Base-by-base conservation (phyloP, 2,113 vertebrate species). In the Poicephalus meyeri region DNA sequence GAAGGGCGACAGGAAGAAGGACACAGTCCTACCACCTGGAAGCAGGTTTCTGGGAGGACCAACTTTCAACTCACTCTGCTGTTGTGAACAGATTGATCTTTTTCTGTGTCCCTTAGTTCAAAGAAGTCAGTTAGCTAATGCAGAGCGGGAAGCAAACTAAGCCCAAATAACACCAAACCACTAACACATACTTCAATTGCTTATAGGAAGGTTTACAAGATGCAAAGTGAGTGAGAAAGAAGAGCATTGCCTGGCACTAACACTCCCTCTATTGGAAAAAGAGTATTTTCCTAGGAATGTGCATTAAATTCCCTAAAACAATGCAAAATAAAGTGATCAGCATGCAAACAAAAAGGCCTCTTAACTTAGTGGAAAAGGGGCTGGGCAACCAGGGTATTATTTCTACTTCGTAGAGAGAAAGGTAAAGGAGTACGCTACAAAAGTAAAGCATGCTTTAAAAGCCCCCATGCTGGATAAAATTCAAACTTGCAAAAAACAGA, bases 251-350 rank as follows among this genome's bases (percentile, higher is more conserved):
- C 83, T 96, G 90, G 90, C 95, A 96, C 96, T 91, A 93, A 95
- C 46, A 69, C 95, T 97, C 95, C 96, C 96, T 97, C 93, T 97
- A 89, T 96, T 94, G 96, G 96, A 96, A 97, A 96, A 95, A 94
- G 61, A 87, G 71, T 80, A 95, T 77, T 94, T 96, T 94, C 87
- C 71, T 64, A 88, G 25, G 88, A 94, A 90, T 84, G 50, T 86
- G 10, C 21, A 76, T 61, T 82, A 35, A 71, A 60, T 94, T 78
- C 19, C 61, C 65, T 44, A 93, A 47, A 88, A 95, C 21, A 86
- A 90, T 31, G 26, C 47, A 86, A 94, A 80, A 68, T 83, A 49
- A 91, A 94, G 60, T 37, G 28, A 86, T 56, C 11, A 26, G 25
- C 5, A 0, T 1, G 2, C 35, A 86, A 91, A 73, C 3, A 50